Base-by-base conservation (phyloP, 2,888 invertebrate genomes). In the Teleogryllus oceanicus region DNA sequence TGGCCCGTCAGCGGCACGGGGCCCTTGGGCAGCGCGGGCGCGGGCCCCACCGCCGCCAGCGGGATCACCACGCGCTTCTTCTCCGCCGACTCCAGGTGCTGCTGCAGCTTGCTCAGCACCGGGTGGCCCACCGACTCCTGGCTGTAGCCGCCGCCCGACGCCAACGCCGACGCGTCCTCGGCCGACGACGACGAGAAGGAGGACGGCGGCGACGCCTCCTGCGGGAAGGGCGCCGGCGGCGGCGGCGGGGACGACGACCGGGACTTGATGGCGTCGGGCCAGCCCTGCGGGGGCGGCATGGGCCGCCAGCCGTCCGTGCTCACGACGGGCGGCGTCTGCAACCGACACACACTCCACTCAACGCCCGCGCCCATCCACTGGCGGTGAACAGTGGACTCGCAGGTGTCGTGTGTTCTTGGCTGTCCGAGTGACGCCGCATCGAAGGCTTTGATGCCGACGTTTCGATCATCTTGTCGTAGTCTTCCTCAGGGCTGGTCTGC, bases 301-400 rank as follows among this genome's bases (percentile, higher is more conserved):
- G 82, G 82, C 18, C 81, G 78, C 82, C 82, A 82, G 13, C 82
- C 82, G 76, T 82, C 80, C 10, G 81, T 77, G 76, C 79, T 80
- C 62, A 78, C 79, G 11, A 78, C 74, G 49, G 79, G 50, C 10
- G 82, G 82, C 11, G 81, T 75, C 82, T 82, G 37, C 37, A 37
- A 37, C 37, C 8, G 37, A 37, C 37, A 37, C 37, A 37, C 37
- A 37, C 8, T 37, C 37, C 37, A 37, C 37, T 37, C 37, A 37
- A 5, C 8, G 24, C 2, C 24, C n/a, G n/a, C n/a, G n/a, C n/a
- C n/a, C 21, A 21, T 21, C 21, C 21, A 21, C 21, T 21, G 1
- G 21, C 21, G 21, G 1, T 21, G 21, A 21, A 21, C 21, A 24
- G 24, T 2, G 24, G 2, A 24, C 3, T 24, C 24, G 24, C 24